Percentiles rank a stretch among this genome's conserved stretches.
Conservation (phyloP, 2,113 vertebrate species). For the Forbesichthys papilliferus region DNA sequence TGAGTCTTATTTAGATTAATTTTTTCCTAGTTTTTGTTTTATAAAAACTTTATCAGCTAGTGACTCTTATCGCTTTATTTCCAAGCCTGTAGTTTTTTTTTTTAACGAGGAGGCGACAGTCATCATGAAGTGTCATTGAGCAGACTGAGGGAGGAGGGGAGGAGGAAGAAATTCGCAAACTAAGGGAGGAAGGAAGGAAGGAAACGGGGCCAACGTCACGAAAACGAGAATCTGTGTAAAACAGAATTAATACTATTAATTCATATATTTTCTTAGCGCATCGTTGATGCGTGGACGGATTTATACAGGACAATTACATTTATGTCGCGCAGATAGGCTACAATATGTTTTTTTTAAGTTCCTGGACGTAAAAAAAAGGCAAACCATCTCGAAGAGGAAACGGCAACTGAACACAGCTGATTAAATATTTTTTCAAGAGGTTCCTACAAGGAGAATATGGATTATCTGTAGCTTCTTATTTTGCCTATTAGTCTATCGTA, state of each 20-base stretch:
- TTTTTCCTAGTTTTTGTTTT: neutral
- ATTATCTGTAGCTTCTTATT: conserved; percentile 57
- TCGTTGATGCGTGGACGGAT: conserved; percentile 44
- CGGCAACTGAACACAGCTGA: conserved; percentile 43
- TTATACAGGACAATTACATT: conserved; percentile 14
- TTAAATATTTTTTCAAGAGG: conserved; percentile 46
- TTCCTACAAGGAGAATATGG: conserved; percentile 59
- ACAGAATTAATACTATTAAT: conserved; percentile 44
- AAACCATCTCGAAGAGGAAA: conserved; percentile 39
- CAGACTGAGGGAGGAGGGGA: conserved; percentile 52
- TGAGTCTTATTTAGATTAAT: neutral
- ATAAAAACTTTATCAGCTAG: neutral
- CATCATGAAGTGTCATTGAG: conserved; percentile 25
- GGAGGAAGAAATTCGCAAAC: conserved; percentile 6
- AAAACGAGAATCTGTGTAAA: conserved; percentile 61
- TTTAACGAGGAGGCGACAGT: neutral
- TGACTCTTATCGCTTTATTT: conserved; percentile 14
- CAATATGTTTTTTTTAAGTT: conserved; percentile 42
- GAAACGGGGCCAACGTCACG: conserved; percentile 71
- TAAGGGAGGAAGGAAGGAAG: conserved; percentile 57
- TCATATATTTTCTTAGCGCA: conserved; percentile 29
- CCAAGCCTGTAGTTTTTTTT: too few species aligned
- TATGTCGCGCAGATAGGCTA: conserved; percentile 5
- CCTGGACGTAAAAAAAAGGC: conserved; percentile 35
- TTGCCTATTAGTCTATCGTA: conserved; percentile 57